A percentile compares a stretch with the other conserved stretches of the same genome.
phyloP scores from a whole-genome alignment of 1,140 invertebrate genomes.

The Aphaenogaster rudis region DNA sequence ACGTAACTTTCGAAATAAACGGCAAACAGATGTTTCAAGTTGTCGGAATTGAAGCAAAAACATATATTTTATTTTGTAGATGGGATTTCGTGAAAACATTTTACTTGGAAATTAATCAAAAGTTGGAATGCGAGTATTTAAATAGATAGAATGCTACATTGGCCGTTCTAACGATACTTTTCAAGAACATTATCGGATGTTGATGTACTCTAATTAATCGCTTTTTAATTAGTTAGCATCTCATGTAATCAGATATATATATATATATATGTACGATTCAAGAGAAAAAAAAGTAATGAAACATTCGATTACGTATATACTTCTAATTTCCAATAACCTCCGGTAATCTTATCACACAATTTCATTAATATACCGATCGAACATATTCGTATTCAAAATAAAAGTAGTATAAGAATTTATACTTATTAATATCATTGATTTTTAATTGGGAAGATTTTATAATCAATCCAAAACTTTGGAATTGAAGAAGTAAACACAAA shows the following conservation, averaged over 20 bases:
- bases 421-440: neutral
- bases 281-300: conserved; percentile 24
- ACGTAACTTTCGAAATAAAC: neutral
- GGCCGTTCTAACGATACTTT: neutral
- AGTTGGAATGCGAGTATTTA: conserved; percentile 4
- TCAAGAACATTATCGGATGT: conserved; percentile 15
- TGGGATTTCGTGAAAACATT: neutral
- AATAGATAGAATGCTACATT: neutral
- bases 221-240: conserved; percentile 26
- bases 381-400: conserved; percentile 10
- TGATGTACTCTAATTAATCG: neutral
- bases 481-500: neutral
- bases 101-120: conserved; percentile 19
- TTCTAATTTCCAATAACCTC: conserved; percentile 28
- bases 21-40: neutral
- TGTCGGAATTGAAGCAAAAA: neutral
- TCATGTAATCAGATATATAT: neutral
- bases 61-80: neutral
- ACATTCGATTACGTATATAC: conserved; percentile 18
- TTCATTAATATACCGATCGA: neutral
- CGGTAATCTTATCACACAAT: neutral
- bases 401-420: neutral
- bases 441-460: conserved; percentile 5
- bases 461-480: neutral
- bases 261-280: neutral